Percentiles rank a stretch among this genome's conserved stretches.
Evolutionary conservation across 1,140 invertebrate genomes (phyloP).

Genomic region (Pectinophora gossypiella): DNA sequence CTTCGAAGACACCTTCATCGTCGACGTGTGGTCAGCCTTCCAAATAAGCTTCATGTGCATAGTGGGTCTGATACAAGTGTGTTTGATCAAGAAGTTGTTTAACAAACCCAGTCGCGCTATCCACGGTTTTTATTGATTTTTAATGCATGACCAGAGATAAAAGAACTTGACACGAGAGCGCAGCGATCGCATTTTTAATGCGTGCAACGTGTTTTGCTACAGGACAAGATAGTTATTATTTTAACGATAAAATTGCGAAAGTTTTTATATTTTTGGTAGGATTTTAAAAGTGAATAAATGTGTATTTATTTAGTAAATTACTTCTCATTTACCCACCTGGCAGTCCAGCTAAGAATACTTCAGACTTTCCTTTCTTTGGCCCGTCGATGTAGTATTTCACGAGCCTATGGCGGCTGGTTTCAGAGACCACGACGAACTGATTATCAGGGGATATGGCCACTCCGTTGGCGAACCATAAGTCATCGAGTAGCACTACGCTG

Average conservation of each 20-base stretch:
- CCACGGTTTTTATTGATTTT: too few species aligned
- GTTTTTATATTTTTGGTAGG: too few species aligned
- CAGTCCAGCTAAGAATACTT: constrained; percentile 86
- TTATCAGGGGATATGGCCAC: constrained; percentile 85
- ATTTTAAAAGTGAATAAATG: too few species aligned
- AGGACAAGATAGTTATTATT: too few species aligned
- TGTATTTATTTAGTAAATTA: too few species aligned
- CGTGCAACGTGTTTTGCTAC: too few species aligned
- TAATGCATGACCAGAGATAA: too few species aligned
- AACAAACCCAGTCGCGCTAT: constrained; percentile 11
- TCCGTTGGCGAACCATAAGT: constrained; percentile 89
- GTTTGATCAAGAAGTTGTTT: constrained; percentile 63
- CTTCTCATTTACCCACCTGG: constrained; percentile 84
- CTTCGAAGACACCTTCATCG: constrained; percentile 58
- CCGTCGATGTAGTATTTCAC: constrained; percentile 85
- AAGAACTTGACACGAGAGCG: too few species aligned
- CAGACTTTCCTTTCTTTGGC: constrained; percentile 81
- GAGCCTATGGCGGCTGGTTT: constrained; percentile 76
- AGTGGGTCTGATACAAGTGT: constrained; percentile 56
- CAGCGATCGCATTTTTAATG: too few species aligned
- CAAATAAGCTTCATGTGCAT: constrained; percentile 54
- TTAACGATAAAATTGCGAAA: not conserved
- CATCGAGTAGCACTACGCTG: constrained; percentile 80
- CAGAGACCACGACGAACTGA: constrained; percentile 83
- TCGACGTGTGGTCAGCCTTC: constrained; percentile 61